Evolutionary conservation across 2,113 vertebrate genomes (phyloP).

Genomic region (Tragelaphus buxtoni): DNA sequence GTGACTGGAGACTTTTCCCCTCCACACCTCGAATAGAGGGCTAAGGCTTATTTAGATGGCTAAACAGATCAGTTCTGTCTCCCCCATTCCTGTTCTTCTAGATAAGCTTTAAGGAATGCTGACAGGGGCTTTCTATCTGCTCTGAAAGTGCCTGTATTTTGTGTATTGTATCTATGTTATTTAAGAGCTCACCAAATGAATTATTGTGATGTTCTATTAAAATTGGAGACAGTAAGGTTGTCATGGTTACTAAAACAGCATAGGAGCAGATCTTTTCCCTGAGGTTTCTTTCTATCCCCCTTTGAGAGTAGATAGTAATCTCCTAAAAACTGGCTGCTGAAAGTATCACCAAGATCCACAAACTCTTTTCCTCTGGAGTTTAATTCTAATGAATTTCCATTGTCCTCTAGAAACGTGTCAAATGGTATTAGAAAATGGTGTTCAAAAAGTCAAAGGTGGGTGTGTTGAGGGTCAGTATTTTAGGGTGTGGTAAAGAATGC

Average conservation of each 20-base stretch:
- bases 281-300: neutral
- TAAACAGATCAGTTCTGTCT: neutral
- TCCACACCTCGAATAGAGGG: neutral
- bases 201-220: conserved; percentile 18
- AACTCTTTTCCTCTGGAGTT: neutral
- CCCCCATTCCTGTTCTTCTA: neutral
- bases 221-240: conserved; percentile 24
- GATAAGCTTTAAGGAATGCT: neutral
- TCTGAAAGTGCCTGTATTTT: conserved; percentile 41
- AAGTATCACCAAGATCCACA: neutral
- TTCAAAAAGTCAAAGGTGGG: neutral
- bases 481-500: neutral
- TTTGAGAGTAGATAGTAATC: neutral
- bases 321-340: neutral
- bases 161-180: conserved; percentile 11
- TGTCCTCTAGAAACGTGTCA: neutral
- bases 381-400: neutral
- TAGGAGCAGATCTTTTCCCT: neutral
- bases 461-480: neutral
- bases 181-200: conserved; percentile 38
- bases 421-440: neutral
- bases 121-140: neutral
- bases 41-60: neutral
- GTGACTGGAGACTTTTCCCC: neutral
- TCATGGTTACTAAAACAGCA: conserved; percentile 43